Evolutionary conservation across 2,113 vertebrate genomes (phyloP), one percentile per base, ranked within the genome.

Genomic region (Bujurquina vittata): DNA sequence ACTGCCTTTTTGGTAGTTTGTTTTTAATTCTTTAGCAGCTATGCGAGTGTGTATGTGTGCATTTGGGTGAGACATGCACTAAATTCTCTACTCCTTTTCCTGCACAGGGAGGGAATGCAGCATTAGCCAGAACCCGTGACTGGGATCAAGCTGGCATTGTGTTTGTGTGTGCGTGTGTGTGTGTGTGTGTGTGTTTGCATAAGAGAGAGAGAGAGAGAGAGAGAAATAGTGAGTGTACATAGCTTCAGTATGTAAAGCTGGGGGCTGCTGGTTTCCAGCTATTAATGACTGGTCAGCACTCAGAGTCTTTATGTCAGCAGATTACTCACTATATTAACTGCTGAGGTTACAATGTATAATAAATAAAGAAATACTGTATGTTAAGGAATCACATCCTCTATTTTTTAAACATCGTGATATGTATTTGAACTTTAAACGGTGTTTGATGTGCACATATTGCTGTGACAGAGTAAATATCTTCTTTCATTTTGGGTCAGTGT

Each of bases 81-180:
- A 57, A 63, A 77, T 59, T 43, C 59, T 69, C 23, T 31, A 58
- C 35, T 75, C 79, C 54, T 33, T 85, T 91, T 87, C 80, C 80
- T 74, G 26, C 76, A 88, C 69, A 75, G 33, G 23, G 54, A 78
- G 59, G 60, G 23, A 58, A 79, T 37, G 57, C 62, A 75, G 81
- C 58, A 77, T 92, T 87, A 92, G 80, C 83, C 83, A 78, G 11
- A 43, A 82, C 22, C 26, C 88, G 82, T 91, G 90, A 89, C 87
- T 84, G 12, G 85, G 87, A 88, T 84, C 83, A 89, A 77, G 81
- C 69, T 73, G 31, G 55, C 75, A 80, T 55, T 79, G 63, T 83
- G 78, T 59, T 57, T 81, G 75, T 67, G 67, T 67, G 46, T 69
- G 67, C 65, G 52, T 61, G 55, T 84, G 80, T 74, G 55, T 80